Conservation (phyloP, 2,888 invertebrate genomes). For the Hirtodrosophila duncani region DNA sequence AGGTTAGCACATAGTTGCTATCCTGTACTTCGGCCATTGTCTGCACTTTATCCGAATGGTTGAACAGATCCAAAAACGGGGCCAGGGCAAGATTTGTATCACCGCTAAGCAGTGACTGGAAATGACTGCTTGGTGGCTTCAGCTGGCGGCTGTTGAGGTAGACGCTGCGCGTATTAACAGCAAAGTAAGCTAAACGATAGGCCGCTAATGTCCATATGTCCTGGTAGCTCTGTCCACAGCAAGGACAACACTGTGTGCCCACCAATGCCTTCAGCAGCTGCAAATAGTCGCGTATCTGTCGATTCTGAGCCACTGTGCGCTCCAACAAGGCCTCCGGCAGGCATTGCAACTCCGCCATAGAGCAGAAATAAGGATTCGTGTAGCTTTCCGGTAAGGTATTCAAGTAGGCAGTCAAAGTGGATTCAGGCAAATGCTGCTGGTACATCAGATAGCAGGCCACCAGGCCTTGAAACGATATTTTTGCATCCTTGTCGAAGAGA, state of each 20-base stretch:
- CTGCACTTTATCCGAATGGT: conserved; percentile 85
- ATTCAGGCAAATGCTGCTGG: conserved; percentile 81
- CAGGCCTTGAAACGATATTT: conserved; percentile 84
- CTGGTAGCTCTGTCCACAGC: conserved; percentile 77
- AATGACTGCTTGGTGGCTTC: conserved; percentile 74
- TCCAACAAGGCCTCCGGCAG: conserved; percentile 81
- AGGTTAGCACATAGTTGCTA: conserved; percentile 56
- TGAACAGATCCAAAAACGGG: conserved; percentile 93
- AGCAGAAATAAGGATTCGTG: conserved; percentile 84
- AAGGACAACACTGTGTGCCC: conserved; percentile 47
- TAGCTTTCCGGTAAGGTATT: conserved; percentile 84
- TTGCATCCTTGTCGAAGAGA: conserved; percentile 62
- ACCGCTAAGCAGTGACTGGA: conserved; percentile 79
- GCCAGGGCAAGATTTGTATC: conserved; percentile 86
- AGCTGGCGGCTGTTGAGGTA: conserved; percentile 82
- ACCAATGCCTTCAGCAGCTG: conserved; percentile 42
- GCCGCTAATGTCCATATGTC: conserved; percentile 80
- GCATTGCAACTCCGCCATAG: conserved; percentile 79
- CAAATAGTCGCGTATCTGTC: conserved; percentile 76
- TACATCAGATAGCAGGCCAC: conserved; percentile 86
- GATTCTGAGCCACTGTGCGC: conserved; percentile 80
- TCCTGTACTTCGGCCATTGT: conserved; percentile 79
- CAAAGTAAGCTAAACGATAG: conserved; percentile 90
- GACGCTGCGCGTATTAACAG: conserved; percentile 91
- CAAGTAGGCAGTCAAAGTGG: conserved; percentile 84